Conservation (phyloP, 2,888 invertebrate genomes). For the Luperina testacea region DNA sequence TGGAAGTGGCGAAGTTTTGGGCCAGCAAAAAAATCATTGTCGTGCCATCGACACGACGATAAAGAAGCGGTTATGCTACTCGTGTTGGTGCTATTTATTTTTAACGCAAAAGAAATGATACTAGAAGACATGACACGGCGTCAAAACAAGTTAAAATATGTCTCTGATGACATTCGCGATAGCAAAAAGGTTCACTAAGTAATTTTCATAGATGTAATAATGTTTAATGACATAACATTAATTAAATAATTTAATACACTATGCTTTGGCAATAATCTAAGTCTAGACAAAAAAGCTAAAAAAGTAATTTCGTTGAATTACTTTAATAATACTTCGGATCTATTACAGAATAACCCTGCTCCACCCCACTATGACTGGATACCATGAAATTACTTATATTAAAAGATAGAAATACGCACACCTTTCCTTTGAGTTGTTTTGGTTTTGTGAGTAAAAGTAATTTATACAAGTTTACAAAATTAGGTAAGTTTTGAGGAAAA, state of each 20-base stretch:
- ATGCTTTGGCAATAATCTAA: conserved; percentile 6
- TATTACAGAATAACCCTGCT: conserved; percentile 49
- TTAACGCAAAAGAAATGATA: background rate
- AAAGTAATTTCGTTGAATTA: conserved; percentile 15
- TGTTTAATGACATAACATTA: conserved; percentile 3
- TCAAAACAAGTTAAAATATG: background rate
- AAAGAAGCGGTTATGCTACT: background rate
- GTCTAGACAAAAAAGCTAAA: conserved; percentile 13
- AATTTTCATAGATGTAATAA: background rate
- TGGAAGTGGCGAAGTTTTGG: too few species aligned
- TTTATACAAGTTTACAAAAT: conserved; percentile 29
- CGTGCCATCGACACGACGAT: background rate
- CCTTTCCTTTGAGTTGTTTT: conserved; percentile 43
- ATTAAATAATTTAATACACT: background rate
- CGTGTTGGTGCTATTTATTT: background rate
- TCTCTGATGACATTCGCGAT: background rate
- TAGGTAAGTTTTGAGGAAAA: conserved; percentile 24
- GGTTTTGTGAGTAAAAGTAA: conserved; percentile 24
- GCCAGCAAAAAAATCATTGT: too few species aligned
- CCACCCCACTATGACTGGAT: conserved; percentile 39
- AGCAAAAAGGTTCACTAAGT: background rate
- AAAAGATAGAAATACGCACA: conserved; percentile 57
- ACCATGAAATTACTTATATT: conserved; percentile 49
- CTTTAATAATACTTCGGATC: conserved; percentile 9
- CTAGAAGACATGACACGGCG: background rate